phyloP scores from a whole-genome alignment of 2,888 invertebrate genomes.

The Lysandra coridon region DNA sequence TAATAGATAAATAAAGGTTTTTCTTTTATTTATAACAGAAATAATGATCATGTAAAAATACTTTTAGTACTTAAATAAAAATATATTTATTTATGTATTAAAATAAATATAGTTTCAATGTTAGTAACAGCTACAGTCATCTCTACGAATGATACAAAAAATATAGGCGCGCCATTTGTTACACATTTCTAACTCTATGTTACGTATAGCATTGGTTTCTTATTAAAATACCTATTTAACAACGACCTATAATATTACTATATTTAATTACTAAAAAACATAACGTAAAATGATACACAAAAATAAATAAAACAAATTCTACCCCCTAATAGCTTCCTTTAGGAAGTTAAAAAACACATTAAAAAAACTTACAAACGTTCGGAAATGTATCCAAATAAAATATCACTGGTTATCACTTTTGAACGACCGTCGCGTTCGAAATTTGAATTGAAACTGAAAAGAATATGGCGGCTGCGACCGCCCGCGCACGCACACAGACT shows the following conservation, averaged over 20 bases:
- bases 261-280: no score
- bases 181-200: not conserved
- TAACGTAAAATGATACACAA: no score
- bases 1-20: not conserved
- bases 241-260: no score
- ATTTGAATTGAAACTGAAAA: constrained; percentile 60
- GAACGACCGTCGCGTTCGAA: constrained; percentile 60
- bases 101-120: no score
- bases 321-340: no score
- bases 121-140: no score
- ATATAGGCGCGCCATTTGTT: not conserved
- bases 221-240: not conserved
- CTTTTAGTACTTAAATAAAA: not conserved
- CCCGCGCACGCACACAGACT: constrained; percentile 76
- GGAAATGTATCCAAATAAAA: constrained; percentile 58
- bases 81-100: not conserved
- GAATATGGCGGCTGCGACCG: constrained; percentile 63
- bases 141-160: not conserved
- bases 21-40: not conserved
- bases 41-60: not conserved
- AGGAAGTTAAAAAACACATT: no score
- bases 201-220: not conserved
- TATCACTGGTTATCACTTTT: constrained; percentile 64
- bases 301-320: not conserved
- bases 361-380: constrained; percentile 39